phyloP scores from a whole-genome alignment of 1,140 invertebrate species.

The Argopecten irradians region DNA sequence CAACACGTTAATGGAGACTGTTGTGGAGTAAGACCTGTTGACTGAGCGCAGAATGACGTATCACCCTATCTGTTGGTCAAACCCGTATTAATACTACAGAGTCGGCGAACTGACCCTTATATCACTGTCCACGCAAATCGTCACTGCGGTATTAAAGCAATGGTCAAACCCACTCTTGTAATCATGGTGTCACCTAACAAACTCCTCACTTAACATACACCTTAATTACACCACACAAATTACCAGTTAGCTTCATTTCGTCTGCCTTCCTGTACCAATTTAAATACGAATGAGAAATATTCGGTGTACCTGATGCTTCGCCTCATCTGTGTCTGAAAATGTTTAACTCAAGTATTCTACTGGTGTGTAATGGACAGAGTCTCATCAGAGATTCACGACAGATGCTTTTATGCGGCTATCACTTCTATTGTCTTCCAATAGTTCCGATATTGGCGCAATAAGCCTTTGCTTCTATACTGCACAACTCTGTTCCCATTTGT shows the following conservation, averaged over 20 bases:
- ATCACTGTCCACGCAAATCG: neutral
- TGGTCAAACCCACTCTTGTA: neutral
- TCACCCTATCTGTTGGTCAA: neutral
- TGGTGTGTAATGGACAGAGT: neutral
- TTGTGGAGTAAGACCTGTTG: neutral
- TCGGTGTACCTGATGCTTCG: neutral
- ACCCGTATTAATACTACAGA: too few species aligned
- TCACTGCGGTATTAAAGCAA: neutral
- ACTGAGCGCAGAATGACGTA: neutral
- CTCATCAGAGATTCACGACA: neutral
- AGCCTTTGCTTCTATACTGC: too few species aligned
- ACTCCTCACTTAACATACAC: neutral
- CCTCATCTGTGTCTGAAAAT: neutral
- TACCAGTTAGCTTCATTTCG: neutral
- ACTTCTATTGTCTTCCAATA: too few species aligned
- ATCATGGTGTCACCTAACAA: neutral
- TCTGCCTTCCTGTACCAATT: neutral
- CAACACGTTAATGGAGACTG: neutral
- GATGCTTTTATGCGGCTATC: too few species aligned
- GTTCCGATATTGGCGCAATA: too few species aligned
- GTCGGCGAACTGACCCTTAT: too few species aligned
- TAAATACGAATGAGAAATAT: neutral
- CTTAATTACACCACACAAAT: neutral
- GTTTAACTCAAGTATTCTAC: neutral
- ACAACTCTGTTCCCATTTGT: too few species aligned